A percentile compares a stretch with the other conserved stretches of the same genome.
Conservation (phyloP, 2,113 vertebrate species). For the Lasiurus cinereus region DNA sequence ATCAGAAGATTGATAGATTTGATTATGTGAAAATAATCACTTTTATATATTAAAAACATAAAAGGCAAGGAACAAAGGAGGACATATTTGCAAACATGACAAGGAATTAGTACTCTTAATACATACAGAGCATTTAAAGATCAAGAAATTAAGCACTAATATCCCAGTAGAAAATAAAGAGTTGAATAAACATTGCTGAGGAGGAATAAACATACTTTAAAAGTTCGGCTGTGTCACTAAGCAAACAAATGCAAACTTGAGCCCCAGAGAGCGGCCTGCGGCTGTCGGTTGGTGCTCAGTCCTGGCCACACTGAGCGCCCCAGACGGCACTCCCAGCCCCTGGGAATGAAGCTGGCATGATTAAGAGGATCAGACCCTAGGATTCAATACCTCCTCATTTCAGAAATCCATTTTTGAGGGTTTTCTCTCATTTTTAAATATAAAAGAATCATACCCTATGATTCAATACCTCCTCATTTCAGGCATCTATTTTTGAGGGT, state of each 20-base stretch:
- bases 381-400: not conserved
- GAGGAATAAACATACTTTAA: slow-evolving; percentile 54
- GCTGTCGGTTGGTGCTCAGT: not conserved
- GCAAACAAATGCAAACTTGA: slow-evolving; percentile 51
- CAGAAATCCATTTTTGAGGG: slow-evolving; percentile 10
- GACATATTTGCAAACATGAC: slow-evolving; percentile 70
- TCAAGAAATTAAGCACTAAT: slow-evolving; percentile 65
- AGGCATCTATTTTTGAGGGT: slow-evolving; percentile 4
- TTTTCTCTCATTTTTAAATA: not conserved
- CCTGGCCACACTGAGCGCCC: no score
- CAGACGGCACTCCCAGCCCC: not conserved
- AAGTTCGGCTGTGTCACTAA: slow-evolving; percentile 40
- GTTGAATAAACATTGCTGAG: slow-evolving; percentile 60
- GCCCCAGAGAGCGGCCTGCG: not conserved
- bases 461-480: not conserved
- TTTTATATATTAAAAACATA: slow-evolving; percentile 76
- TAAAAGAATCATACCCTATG: not conserved
- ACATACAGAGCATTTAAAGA: slow-evolving; percentile 72
- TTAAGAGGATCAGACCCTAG: not conserved
- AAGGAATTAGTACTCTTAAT: slow-evolving; percentile 78
- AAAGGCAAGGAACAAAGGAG: slow-evolving; percentile 61
- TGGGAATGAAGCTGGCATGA: not conserved
- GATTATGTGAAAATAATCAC: slow-evolving; percentile 73
- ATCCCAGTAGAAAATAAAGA: slow-evolving; percentile 58
- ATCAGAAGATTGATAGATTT: slow-evolving; percentile 71